phyloP scores from a whole-genome alignment of 2,113 vertebrate species.

The Penelope pileata region DNA sequence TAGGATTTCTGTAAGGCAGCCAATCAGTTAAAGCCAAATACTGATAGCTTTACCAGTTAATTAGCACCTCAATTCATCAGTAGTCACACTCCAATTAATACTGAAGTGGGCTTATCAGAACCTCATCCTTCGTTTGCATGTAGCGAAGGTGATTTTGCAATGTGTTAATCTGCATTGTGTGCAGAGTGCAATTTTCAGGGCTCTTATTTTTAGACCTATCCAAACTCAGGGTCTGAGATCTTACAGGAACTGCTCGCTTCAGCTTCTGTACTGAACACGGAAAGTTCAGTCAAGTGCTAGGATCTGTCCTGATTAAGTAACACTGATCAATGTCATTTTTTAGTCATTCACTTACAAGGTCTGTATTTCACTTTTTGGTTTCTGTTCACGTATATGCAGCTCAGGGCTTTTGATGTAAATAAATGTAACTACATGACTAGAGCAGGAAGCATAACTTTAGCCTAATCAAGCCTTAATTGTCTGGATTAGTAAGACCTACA shows the following conservation, averaged over 20 bases:
- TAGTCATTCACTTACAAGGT: neutral
- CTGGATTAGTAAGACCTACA: slow-evolving; percentile 1
- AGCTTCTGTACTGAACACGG: neutral
- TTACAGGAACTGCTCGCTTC: neutral
- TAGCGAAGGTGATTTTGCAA: slow-evolving; percentile 47
- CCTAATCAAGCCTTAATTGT: slow-evolving; percentile 52
- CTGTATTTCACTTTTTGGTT: neutral
- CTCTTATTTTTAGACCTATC: neutral
- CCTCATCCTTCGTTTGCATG: slow-evolving; percentile 29
- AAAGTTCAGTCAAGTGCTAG: neutral
- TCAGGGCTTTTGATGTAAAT: slow-evolving; percentile 6
- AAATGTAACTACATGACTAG: neutral
- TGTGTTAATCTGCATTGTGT: slow-evolving; percentile 34
- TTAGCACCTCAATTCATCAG: slow-evolving; percentile 58
- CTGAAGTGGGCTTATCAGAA: neutral
- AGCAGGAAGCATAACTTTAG: slow-evolving; percentile 37
- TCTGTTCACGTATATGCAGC: neutral
- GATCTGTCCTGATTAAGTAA: neutral
- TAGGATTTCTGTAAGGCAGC: neutral
- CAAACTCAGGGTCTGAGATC: neutral
- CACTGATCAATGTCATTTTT: neutral
- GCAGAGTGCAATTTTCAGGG: neutral
- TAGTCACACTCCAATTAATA: slow-evolving; percentile 39
- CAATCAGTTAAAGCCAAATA: slow-evolving; percentile 36
- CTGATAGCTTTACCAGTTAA: slow-evolving; percentile 38